These are phyloP conservation scores for Mya arenaria DNA, from an alignment of 1,140 invertebrate genomes.

Conservation along the genomic window DNA sequence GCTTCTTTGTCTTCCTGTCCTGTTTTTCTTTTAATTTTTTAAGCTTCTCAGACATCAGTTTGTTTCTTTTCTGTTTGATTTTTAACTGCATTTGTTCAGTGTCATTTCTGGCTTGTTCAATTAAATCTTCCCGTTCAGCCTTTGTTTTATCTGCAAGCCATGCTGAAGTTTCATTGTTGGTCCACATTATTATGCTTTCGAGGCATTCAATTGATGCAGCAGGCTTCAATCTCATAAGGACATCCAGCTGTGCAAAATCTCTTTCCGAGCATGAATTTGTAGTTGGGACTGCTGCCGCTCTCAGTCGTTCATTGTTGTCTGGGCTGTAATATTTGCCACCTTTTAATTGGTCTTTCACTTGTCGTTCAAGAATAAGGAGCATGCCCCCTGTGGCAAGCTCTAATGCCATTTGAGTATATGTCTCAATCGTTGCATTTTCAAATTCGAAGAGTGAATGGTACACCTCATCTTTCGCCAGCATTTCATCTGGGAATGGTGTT, in stretches of 20 bases:
- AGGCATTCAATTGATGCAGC: background rate
- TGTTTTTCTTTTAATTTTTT: constrained; percentile 36
- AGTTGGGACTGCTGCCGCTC: constrained; percentile 17
- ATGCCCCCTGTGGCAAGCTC: constrained; percentile 21
- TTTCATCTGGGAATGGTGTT: background rate
- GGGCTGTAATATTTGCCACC: constrained; percentile 9
- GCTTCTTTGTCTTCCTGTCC: background rate
- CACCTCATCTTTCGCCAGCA: background rate
- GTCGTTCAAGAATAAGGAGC: constrained; percentile 44
- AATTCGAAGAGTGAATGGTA: constrained; percentile 4
- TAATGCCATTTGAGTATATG: constrained; percentile 49
- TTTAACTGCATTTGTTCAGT: background rate
- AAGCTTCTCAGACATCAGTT: background rate
- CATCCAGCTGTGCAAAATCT: constrained; percentile 53
- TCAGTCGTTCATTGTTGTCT: background rate
- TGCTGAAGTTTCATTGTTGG: constrained; percentile 3
- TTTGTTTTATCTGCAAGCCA: background rate
- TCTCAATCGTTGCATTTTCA: constrained; percentile 12
- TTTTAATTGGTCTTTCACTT: constrained; percentile 49
- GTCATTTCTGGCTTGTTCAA: background rate
- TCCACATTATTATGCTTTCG: constrained; percentile 22
- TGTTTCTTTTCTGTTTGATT: constrained; percentile 6
- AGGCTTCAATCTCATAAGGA: constrained; percentile 33
- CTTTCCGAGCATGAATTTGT: constrained; percentile 45
- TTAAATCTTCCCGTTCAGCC: background rate